Evolutionary conservation across 2,797 vertebrate genomes (phyloP), one percentile per base, ranked within the genome.

Genomic region (Syngnathus acus): DNA sequence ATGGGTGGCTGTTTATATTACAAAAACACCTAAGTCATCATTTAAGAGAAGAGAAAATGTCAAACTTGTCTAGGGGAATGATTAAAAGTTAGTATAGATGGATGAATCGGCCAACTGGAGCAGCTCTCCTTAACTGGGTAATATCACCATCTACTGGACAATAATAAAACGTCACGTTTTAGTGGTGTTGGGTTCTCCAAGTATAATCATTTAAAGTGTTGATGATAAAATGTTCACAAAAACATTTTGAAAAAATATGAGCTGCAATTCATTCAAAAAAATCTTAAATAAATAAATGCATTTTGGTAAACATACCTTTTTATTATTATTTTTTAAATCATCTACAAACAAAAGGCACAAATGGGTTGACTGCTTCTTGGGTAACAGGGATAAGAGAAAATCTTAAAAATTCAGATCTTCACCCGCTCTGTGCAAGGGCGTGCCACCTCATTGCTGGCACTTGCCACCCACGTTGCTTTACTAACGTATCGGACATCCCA

Each of bases 141-240:
- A 86, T 71, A 80, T 53, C 78, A 6, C 89, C 90, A 87, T 63
- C 90, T 90, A 63, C 77, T 91, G 90, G 86, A 66, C 62, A 54
- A 38, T 65, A 0, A 37, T 7, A 63, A 38, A 16, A 69, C 40
- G 6, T 64, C 50, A 21, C n/a, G 32, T 32, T 32, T 32, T 32
- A 32, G 32, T 32, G 32, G 32, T 32, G 51, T 54, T 54, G 10
- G 9, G 53, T 9, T 23, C 13, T 21, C 9, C n/a, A 21, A 3
- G 55, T 58, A 55, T 58, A 17, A 23, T 54, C 21, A 54, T 54
- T 32, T 32, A 32, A 32, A 32, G 32, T 32, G 32, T 32, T 32
- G 32, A 32, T 32, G 32, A 32, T 32, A 32, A 32, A 5, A 32
- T 32, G 4, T 32, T 32, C 5, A 37, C 26, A 57, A 37, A 13